Conservation (phyloP, 2,888 invertebrate species). For the Ethmia dodecea region DNA sequence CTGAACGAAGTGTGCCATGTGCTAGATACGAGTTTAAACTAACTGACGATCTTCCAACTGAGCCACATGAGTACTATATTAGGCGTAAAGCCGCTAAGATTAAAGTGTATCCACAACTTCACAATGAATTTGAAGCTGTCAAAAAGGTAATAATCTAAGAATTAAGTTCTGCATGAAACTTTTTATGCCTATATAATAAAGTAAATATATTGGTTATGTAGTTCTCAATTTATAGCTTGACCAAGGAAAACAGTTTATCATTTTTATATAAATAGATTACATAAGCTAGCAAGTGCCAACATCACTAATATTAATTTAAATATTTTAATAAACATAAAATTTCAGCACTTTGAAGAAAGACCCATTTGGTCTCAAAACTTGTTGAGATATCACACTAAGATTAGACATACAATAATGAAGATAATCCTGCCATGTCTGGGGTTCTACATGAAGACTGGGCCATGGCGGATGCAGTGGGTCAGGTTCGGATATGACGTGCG, state of each 20-base stretch:
- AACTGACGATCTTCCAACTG: conserved; percentile 78
- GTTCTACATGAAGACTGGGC: conserved; percentile 92
- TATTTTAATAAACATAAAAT: conserved; percentile 14
- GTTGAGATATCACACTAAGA: conserved; percentile 80
- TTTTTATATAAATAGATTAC: too few relatives aligned
- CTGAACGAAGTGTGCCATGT: conserved; percentile 61
- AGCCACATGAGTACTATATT: conserved; percentile 77
- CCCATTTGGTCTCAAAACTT: conserved; percentile 94
- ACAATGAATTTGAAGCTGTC: conserved; percentile 59
- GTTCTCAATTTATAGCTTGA: too few relatives aligned
- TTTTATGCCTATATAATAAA: too few relatives aligned
- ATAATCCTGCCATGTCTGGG: conserved; percentile 89
- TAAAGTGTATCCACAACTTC: conserved; percentile 50
- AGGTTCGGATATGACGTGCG: conserved; percentile 95
- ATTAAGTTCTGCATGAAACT: too few relatives aligned
- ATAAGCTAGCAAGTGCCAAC: too few relatives aligned
- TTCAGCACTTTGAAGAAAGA: conserved; percentile 87
- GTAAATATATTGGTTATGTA: too few relatives aligned
- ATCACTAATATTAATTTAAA: not conserved
- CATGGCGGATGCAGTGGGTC: conserved; percentile 95
- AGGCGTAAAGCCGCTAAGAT: conserved; percentile 71
- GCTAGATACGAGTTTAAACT: conserved; percentile 80
- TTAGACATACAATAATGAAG: conserved; percentile 81
- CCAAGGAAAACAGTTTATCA: too few relatives aligned
- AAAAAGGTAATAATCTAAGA: too few relatives aligned